Conservation (phyloP, 2,888 invertebrate species). For the Tethea ocularis region DNA sequence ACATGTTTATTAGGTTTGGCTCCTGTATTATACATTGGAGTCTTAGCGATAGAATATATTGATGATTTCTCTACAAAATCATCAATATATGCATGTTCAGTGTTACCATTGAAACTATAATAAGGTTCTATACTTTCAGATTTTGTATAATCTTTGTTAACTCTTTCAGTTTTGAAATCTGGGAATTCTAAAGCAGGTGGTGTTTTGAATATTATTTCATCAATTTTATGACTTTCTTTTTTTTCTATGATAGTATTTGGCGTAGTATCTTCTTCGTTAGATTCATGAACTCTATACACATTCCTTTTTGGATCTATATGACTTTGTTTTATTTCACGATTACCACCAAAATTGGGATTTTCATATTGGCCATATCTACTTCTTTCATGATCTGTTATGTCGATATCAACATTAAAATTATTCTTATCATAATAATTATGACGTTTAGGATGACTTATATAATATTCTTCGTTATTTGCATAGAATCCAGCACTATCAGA, state of each 20-base stretch:
- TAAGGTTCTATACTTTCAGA: constrained; percentile 20
- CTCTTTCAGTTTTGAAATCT: constrained; percentile 60
- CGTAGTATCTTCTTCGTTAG: constrained; percentile 15
- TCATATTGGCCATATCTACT: constrained; percentile 17
- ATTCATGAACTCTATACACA: constrained; percentile 7
- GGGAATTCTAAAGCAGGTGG: constrained; percentile 58
- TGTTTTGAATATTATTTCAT: constrained; percentile 41
- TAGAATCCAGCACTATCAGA: constrained; percentile 48
- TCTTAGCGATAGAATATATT: constrained; percentile 34
- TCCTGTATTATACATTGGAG: constrained; percentile 19
- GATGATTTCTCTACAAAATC: constrained; percentile 30
- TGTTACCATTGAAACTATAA: constrained; percentile 25
- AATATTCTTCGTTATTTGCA: constrained; percentile 46
- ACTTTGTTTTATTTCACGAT: not conserved
- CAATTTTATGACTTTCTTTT: constrained; percentile 18
- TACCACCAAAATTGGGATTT: not conserved
- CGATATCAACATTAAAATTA: constrained; percentile 37
- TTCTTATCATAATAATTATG: constrained; percentile 55
- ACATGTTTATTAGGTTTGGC: constrained; percentile 19
- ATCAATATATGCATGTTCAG: constrained; percentile 19
- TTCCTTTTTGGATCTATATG: constrained; percentile 16
- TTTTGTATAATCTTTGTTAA: constrained; percentile 35
- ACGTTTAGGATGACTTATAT: constrained; percentile 42
- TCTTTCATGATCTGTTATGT: constrained; percentile 17
- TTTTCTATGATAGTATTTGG: constrained; percentile 9